Evolutionary conservation across 2,888 invertebrate genomes (phyloP), one percentile per base, ranked within the genome.

Genomic region (Lasioglossum lativentre): DNA sequence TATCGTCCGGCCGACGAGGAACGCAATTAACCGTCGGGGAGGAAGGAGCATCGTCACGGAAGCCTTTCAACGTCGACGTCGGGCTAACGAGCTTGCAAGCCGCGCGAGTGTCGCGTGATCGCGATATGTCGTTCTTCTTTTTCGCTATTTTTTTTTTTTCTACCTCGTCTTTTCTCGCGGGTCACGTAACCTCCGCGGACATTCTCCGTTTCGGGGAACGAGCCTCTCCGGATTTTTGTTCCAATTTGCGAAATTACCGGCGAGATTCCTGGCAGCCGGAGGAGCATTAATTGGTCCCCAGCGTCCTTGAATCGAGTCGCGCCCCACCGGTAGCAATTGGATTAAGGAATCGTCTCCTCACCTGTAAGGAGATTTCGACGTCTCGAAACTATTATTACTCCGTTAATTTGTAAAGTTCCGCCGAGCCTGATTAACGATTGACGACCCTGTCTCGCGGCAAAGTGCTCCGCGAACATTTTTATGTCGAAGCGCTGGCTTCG

Each of bases 51-150:
- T 73, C 80, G 70, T 27, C 40, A 68, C 19, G 42, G 19, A 72
- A 78, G 30, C 76, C 76, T 56, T 80, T 80, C 30, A 80, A 75
- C 80, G 40, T n/a, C 75, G 38, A 66, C 79, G 63, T 52, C 75
- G 40, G n/a, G 42, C 42, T 80, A 80, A 80, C 76, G 76, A 80
- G 80, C 75, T 80, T 70, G 52, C 76, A 40, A 70, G 52, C 45
- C 66, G 27, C 47, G 12, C 47, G 30, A 27, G 23, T 38, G 68
- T 40, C 38, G 40, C 68, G 34, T 38, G 66, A 74, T 79, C 74
- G 63, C n/a, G 63, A 66, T 63, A 63, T 30, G 63, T 63, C 63
- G 63, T 63, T 30, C 63, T 2, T 30, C 30, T 63, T 63, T 63
- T 16, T 16, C 59, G 16, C 59, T 27, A 1, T 63, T 14, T 63